Evolutionary conservation across 2,888 invertebrate species (phyloP).

Genomic region (Tetanocera ferruginea): DNA sequence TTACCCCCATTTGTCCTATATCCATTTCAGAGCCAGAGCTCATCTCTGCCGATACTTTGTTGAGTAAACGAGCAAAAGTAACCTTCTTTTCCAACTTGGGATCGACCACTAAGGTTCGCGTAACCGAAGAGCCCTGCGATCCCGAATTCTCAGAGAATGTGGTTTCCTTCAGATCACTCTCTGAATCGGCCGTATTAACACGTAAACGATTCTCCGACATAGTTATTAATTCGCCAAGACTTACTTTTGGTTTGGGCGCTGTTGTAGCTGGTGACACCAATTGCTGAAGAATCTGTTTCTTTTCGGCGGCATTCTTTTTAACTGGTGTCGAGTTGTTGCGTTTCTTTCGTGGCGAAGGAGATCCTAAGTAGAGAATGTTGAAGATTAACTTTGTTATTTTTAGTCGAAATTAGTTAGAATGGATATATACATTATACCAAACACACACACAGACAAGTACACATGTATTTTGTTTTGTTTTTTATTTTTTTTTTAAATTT

Average conservation of each 20-base stretch:
- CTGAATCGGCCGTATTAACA: constrained; percentile 71
- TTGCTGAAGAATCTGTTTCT: constrained; percentile 84
- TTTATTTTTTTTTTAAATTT: no score
- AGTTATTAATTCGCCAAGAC: constrained; percentile 81
- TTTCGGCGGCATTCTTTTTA: constrained; percentile 82
- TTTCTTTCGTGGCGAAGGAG: constrained; percentile 83
- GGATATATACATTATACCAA: not conserved
- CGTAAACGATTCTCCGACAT: constrained; percentile 76
- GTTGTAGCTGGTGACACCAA: constrained; percentile 79
- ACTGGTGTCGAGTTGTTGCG: constrained; percentile 85
- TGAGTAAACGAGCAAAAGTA: constrained; percentile 80
- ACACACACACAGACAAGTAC: constrained; percentile 25
- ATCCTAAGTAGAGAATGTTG: constrained; percentile 71
- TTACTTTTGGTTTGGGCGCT: constrained; percentile 71
- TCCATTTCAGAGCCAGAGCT: constrained; percentile 81
- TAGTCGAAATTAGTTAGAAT: not conserved
- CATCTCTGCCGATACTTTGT: constrained; percentile 84
- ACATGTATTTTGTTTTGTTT: not conserved
- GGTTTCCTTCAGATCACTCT: constrained; percentile 74
- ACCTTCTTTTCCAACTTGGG: constrained; percentile 84
- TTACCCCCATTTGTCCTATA: constrained; percentile 58
- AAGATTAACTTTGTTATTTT: not conserved
- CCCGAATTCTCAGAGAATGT: constrained; percentile 73
- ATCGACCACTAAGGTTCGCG: constrained; percentile 72
- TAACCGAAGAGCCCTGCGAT: constrained; percentile 71